Base-by-base conservation (phyloP, 2,888 invertebrate species). In the Byasa hedistus region DNA sequence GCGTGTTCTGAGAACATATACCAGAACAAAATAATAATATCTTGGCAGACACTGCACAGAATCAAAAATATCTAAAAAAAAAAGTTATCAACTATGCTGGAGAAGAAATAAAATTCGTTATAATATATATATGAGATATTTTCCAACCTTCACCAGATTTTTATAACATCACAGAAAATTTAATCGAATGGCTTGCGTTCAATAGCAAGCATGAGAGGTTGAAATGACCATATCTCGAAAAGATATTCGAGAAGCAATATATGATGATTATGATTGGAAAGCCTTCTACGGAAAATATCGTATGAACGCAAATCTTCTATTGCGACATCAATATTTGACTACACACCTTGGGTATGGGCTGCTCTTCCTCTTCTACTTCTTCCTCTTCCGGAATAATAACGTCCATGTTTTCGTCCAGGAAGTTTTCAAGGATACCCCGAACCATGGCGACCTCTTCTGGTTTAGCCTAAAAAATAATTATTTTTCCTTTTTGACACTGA, bases 381-480 rank as follows among this genome's bases (percentile, higher is more conserved):
- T 88, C 89, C 0, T 82, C 8, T 61, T 91, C 91, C 0, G 86
- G 86, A 1, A 79, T 77, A 12, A 91, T 87, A 2, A 84, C 23
- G 19, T 84, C 84, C 83, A 91, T 85, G 71, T 87, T 89, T 17
- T 91, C 87, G 10, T 87, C 85, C 1, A 91, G 57, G 66, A 83
- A 89, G 0, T 70, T 72, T 22, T 85, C 81, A 61, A 91, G 57
- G 0, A 91, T 66, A 0, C 82, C 76, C 0, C 76, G 76, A 2
- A 91, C 72, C 89, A 91, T 90, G 5, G 71, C 81, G 48, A 89
- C 85, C 73, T 91, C 90, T 61, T 89, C 89, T 0, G 91, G 89
- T 51, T 87, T 89, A 0, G 90, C 90, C 91, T 91, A 69, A 8
- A 60, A 69, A 51, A n/a, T n/a, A n/a, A n/a, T n/a, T n/a, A n/a